Conservation (phyloP, 2,888 invertebrate species). For the Meta bourneti region DNA sequence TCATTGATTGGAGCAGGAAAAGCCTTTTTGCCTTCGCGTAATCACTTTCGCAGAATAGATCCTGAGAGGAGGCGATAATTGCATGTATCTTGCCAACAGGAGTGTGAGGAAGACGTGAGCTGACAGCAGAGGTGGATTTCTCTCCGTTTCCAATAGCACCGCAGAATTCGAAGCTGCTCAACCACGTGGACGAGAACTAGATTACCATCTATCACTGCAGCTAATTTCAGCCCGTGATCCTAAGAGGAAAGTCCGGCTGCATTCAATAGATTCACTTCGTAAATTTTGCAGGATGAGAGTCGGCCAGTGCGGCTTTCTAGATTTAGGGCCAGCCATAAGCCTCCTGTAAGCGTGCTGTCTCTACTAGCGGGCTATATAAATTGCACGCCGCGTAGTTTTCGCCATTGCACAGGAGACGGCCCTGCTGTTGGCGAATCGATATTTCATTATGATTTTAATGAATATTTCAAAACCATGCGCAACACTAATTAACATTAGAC, state of each 20-base stretch:
- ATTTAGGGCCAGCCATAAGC: constrained; percentile 25
- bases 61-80: background rate
- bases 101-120: background rate
- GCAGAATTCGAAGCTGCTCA: constrained; percentile 17
- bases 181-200: constrained; percentile 32
- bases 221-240: constrained; percentile 35
- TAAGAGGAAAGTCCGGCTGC: constrained; percentile 10
- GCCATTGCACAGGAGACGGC: background rate
- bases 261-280: constrained; percentile 49
- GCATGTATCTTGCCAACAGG: constrained; percentile 2
- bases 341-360: background rate
- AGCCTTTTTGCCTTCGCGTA: constrained; percentile 2
- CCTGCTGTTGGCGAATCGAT: constrained; percentile 14
- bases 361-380: constrained; percentile 1
- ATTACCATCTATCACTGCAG: constrained; percentile 42
- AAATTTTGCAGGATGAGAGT: constrained; percentile 33
- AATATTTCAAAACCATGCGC: background rate
- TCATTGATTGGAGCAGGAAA: constrained; percentile 5
- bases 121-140: background rate
- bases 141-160: constrained; percentile 9
- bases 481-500: background rate
- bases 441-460: constrained; percentile 17
- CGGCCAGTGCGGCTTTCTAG: constrained; percentile 12
- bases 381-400: constrained; percentile 22
- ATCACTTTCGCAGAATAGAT: background rate